Base-by-base conservation (phyloP, 2,113 vertebrate species). In the Notiomystis cincta region DNA sequence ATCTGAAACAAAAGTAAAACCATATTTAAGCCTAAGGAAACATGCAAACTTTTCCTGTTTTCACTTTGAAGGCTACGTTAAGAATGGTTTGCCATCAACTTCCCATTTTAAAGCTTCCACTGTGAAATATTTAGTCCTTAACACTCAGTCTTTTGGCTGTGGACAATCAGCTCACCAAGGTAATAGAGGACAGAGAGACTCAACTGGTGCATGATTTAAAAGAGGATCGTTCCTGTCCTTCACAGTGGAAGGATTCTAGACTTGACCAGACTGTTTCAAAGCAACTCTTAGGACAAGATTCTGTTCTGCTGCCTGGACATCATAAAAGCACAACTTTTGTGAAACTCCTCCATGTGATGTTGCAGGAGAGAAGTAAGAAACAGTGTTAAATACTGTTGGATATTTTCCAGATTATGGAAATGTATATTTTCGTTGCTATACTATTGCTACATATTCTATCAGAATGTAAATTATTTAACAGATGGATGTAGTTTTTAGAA, bases 391-490 rank as follows among this genome's bases (percentile, higher is more conserved):
- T 60, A 58, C 25, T 40, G 23, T 61, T 60, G 58, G 69, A 80
- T 93, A 45, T 57, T 76, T 97, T 84, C 77, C 86, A 70, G 58
- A n/a, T 58, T 82, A 90, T 89, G 53, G 42, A 83, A 95, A 82
- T 64, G n/a, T 61, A 18, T 95, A 27, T 88, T 87, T 86, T 87
- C 8, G 1, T 92, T 95, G 77, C 50, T 77, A 21, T 84, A 75
- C 20, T 79, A 85, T 73, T 93, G 71, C 54, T 65, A 40, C 44
- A 38, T 87, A n/a, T 87, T 95, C 54, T 83, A 60, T 58, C 33
- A 79, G 45, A 75, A 81, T 75, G 48, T 87, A 53, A 84, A 92
- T 96, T 83, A 92, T 90, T 93, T 92, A 96, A 81, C 71, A 82
- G 57, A 86, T 73, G 80, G 85, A 56, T 86, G 30, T 48, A 89